A percentile compares a stretch with the other conserved stretches of the same genome.
These are phyloP conservation scores for Maccullochella peelii DNA, from an alignment of 2,113 vertebrate species.

Conservation along the genomic window DNA sequence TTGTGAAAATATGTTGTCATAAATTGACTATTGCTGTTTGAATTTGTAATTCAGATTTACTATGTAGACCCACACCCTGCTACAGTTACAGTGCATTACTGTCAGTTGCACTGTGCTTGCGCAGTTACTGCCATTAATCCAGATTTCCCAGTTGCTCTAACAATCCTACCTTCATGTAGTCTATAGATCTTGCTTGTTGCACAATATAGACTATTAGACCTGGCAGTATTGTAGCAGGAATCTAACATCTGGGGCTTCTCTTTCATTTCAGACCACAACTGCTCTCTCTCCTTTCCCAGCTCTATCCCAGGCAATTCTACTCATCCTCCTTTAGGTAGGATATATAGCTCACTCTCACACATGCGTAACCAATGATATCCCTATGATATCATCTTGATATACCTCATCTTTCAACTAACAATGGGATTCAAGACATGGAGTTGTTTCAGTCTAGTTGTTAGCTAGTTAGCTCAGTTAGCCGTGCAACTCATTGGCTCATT, in stretches of 20 bases:
- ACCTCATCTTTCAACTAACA: slow-evolving; percentile 62
- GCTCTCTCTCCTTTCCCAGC: slow-evolving; percentile 77
- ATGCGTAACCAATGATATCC: slow-evolving; percentile 20
- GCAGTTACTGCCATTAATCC: slow-evolving; percentile 30
- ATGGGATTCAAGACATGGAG: slow-evolving; percentile 33
- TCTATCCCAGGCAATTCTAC: slow-evolving; percentile 65
- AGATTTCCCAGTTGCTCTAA: slow-evolving; percentile 42
- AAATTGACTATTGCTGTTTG: slow-evolving; percentile 7
- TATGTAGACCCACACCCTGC: background rate
- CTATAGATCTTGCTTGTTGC: slow-evolving; percentile 37
- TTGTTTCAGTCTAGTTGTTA: slow-evolving; percentile 58
- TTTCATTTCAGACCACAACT: slow-evolving; percentile 83
- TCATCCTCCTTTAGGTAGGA: slow-evolving; percentile 72
- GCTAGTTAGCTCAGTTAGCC: too few relatives aligned
- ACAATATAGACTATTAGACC: slow-evolving; percentile 36
- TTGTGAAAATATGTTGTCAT: background rate
- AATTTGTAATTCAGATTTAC: slow-evolving; percentile 25
- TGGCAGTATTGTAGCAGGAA: slow-evolving; percentile 51
- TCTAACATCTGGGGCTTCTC: slow-evolving; percentile 72
- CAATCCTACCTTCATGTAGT: slow-evolving; percentile 36
- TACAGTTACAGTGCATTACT: slow-evolving; percentile 11
- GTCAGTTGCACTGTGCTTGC: background rate
- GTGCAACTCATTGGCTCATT: too few relatives aligned
- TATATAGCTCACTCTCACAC: slow-evolving; percentile 53
- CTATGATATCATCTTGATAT: slow-evolving; percentile 47